Base-by-base conservation (phyloP, 2,888 invertebrate genomes). In the Andrena camellia region DNA sequence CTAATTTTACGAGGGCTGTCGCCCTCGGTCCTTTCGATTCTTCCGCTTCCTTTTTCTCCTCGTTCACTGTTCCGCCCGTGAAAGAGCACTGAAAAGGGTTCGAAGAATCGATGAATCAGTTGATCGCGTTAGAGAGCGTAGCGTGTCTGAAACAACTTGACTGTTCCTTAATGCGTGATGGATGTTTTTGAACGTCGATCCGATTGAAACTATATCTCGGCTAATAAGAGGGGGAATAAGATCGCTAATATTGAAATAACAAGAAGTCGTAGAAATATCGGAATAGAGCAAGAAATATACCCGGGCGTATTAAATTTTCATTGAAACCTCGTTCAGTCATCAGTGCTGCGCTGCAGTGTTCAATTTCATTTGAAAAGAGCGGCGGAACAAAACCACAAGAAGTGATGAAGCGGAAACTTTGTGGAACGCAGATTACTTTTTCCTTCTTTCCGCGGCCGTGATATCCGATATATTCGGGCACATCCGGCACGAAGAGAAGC, bases 1-100 rank as follows among this genome's bases (percentile, higher is more conserved):
- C 91, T 92, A 91, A 92, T 92, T 92, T 92, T 86, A 88, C 88
- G 88, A 86, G 87, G 88, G 85, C 87, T 82, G 81, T 87, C 86
- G 81, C 59, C 59, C 69, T 64, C 68, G 74, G 48, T 72, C 76
- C 57, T 54, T 48, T 64, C 64, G 73, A 52, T 78, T 68, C 23
- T 80, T 67, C 57, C 78, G 42, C 71, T 73, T 64, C 52, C 68
- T 50, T 64, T 50, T 83, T 72, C 57, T 54, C 50, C 60, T 52
- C 63, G 67, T 42, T 62, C 74, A 13, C 60, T 42, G n/a, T 50
- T 59, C 42, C 13, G 42, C 10, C 48, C 29, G 60, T 31, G 23
- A 54, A 54, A 57, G 63, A n/a, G 26, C 7, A 33, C 7, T 3
- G 23, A 2, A n/a, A n/a, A 8, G n/a, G 23, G 8, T 29, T 29